Evolutionary conservation across 2,888 invertebrate genomes (phyloP).

Genomic region (Leptopilina syphax): DNA sequence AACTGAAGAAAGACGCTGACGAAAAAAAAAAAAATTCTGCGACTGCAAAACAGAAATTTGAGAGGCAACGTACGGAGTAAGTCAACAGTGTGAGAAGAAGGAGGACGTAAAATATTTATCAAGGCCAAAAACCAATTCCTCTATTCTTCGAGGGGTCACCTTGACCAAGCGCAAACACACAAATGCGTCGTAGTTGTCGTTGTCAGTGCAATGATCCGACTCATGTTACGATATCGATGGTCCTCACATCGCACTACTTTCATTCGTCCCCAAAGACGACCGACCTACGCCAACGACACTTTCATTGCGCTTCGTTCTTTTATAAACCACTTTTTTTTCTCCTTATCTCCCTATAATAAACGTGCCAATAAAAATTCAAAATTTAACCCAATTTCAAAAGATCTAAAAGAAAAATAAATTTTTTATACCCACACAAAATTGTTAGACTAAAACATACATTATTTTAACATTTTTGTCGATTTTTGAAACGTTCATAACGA

Average conservation of each 20-base stretch:
- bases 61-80: constrained; percentile 16
- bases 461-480: too few relatives aligned
- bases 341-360: not conserved
- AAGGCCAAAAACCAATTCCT: constrained; percentile 49
- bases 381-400: too few relatives aligned
- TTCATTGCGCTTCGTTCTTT: constrained; percentile 52
- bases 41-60: not conserved
- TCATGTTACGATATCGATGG: not conserved
- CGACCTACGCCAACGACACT: constrained; percentile 64
- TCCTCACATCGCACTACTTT: constrained; percentile 13
- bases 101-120: constrained; percentile 54
- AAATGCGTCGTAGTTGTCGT: constrained; percentile 63
- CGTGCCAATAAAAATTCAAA: not conserved
- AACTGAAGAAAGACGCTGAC: not conserved
- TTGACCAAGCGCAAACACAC: constrained; percentile 66
- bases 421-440: too few relatives aligned
- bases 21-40: not conserved
- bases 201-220: constrained; percentile 66
- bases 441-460: too few relatives aligned
- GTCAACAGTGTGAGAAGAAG: constrained; percentile 45
- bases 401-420: too few relatives aligned
- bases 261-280: constrained; percentile 15
- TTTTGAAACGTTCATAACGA: too few relatives aligned
- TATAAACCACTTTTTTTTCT: not conserved
- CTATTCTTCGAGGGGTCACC: constrained; percentile 61